Base-by-base conservation (phyloP, 92 coral and sea anemone species). In the Umimayanthus kanabou region DNA sequence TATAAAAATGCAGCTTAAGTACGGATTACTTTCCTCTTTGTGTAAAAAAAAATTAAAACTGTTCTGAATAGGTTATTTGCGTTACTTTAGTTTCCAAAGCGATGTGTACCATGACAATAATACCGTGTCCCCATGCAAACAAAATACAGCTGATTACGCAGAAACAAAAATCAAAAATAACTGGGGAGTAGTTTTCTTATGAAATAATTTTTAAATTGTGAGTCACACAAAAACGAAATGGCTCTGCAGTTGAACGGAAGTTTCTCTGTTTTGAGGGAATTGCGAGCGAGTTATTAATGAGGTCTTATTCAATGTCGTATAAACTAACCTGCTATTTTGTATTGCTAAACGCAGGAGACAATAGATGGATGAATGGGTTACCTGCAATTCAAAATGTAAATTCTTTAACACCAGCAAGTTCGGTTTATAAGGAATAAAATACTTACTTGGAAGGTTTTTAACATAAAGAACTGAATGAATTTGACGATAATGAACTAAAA, bases 371-470 rank as follows among this genome's bases (percentile, higher is more conserved):
- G 71, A 80, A 58, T 80, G 67, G 18, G 67, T 29, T 58, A 80
- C 84, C 84, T 9, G 84, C 47, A 33, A 30, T 20, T 80, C 84
- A 53, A 53, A 29, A 80, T 80, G 84, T 80, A 80, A 80, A 80
- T 80, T 80, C 70, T 28, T 53, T 58, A 72, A 58, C 72, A 55
- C 84, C 84, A 57, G 71, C 49, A 80, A 58, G 45, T 61, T 61
- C 22, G 69, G 69, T 53, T 53, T 53, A 11, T 53, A 53, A 18
- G 58, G 4, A 53, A 16, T 11, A 15, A 47, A 53, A 45, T 45
- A 45, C 9, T 55, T 18, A 22, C 26, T 61, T 22, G 69, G 5
- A 61, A 23, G 15, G 2, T 18, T 61, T 61, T 61, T 61, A 22
- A 5, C 15, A 18, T 9, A 61, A 61, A 61, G 69, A 61, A 61